phyloP scores from a whole-genome alignment of 2,888 invertebrate species.

The Xanthorhoe designata region DNA sequence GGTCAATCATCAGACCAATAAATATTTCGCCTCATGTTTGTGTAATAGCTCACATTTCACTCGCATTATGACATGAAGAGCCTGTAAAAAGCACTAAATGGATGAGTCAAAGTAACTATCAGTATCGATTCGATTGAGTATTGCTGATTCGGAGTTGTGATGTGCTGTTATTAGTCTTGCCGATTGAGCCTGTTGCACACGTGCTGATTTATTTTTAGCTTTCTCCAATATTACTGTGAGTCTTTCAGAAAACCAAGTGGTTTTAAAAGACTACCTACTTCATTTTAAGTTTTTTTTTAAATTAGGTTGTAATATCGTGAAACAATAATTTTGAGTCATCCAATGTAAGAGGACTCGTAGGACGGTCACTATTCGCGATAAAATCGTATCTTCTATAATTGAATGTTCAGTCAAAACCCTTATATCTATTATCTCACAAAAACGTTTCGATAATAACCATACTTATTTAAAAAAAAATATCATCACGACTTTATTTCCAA shows the following conservation, averaged over 20 bases:
- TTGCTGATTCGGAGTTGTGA: constrained; percentile 29
- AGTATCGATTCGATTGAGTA: constrained; percentile 32
- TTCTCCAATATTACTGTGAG: neutral
- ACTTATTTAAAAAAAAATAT: no score
- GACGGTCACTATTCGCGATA: no score
- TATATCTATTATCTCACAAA: no score
- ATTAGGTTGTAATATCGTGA: no score
- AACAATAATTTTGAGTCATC: no score
- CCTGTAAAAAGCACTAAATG: constrained; percentile 66
- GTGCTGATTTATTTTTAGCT: constrained; percentile 10
- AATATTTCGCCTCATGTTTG: constrained; percentile 75
- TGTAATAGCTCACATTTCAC: constrained; percentile 65
- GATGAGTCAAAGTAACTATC: constrained; percentile 47
- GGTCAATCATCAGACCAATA: constrained; percentile 70
- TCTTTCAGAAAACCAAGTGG: neutral
- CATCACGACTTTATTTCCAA: no score
- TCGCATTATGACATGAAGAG: constrained; percentile 62
- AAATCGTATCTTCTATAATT: no score
- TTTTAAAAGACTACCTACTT: neutral
- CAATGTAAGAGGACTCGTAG: no score
- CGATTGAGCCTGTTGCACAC: constrained; percentile 23
- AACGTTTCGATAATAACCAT: no score
- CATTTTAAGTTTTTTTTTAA: no score
- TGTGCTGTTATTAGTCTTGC: constrained; percentile 33
- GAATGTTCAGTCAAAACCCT: no score